Evolutionary conservation across 2,797 vertebrate genomes (phyloP), one percentile per base, ranked within the genome.

Genomic region (Tolypeutes matacus): DNA sequence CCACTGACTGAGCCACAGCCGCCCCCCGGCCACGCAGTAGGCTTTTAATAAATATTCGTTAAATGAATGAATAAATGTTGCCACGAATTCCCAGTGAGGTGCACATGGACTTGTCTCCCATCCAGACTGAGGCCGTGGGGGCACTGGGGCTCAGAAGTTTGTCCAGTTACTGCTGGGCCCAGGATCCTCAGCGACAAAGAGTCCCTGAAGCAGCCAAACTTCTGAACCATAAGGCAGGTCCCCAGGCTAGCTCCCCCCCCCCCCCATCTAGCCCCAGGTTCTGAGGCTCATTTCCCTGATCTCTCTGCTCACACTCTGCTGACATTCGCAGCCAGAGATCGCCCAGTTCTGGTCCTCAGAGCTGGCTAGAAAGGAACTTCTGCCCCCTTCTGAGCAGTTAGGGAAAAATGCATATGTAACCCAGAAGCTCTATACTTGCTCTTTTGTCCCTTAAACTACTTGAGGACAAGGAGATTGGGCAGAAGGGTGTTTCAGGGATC

Each of bases 301-400:
- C 31, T 81, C 36, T 89, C 29, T 39, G 56, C 27, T 75, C 31
- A n/a, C 27, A 14, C 73, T 86, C 51, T 58, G 86, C 34, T 20
- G 67, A 87, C 62, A 82, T 31, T 49, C 21, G 3, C 31, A 67
- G 60, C 12, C 39, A 25, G 49, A 51, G 77, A 87, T 36, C 49
- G 21, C 53, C 73, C 69, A 7, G 72, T n/a, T 80, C 23, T 3
- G 51, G n/a, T 88, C 53, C 46, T 88, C 78, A 78, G 62, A 75
- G 69, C 82, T 51, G 46, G 20, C 42, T 36, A 34, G 69, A 91
- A 78, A 77, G 53, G 51, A 94, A 62, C 53, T 67, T 83, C 93
- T 94, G 92, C 94, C 88, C 93, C 9, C 82, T 96, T 86, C 94
- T 89, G 95, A 92, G 53, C 93, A 92, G 18, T 39, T 29, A 58